Base-by-base conservation (phyloP, 1,140 invertebrate genomes). In the Bilobella aurantiaca region DNA sequence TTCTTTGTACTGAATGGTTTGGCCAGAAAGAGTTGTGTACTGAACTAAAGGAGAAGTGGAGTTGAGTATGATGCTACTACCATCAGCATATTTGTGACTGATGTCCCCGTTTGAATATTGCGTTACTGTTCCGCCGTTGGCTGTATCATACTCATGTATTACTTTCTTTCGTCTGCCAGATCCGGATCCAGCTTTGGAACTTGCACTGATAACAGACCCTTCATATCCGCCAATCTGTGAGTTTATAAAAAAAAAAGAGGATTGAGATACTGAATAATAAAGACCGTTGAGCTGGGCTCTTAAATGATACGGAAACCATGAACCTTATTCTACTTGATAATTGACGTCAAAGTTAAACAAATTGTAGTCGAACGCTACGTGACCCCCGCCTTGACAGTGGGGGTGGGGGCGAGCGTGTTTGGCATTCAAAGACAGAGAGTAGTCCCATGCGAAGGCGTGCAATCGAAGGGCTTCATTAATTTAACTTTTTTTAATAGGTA, bases 51-150 rank as follows among this genome's bases (percentile, higher is more conserved):
- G 27, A 25, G 65, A 60, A 0, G 63, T 34, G 29, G 76, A 76
- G 63, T 78, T 76, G 5, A 78, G 73, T 53, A 73, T 73, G 14
- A 79, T 60, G 62, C 75, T 74, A 21, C 78, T 78, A 37, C 81
- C 80, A 71, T 83, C 82, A 18, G 76, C 73, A 67, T 80, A 83
- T 59, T 78, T 75, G 3, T 83, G 75, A 67, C 76, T 75, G 61
- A 81, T 78, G 66, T 82, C 77, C 23, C 79, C 80, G 49, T 77
- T 79, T 1, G 79, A 68, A 62, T 80, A 31, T 75, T 80, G 78
- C 5, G 74, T 76, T 0, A 77, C 79, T 1, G 75, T 75, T 27
- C 81, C 81, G 31, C 81, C 72, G 29, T 77, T 79, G 3, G 80
- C 78, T 47, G 82, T 59, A 1, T 18, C 27, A 0, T 31, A 29